Base-by-base conservation (phyloP, 1,140 invertebrate species). In the Cataglyphis hispanica region DNA sequence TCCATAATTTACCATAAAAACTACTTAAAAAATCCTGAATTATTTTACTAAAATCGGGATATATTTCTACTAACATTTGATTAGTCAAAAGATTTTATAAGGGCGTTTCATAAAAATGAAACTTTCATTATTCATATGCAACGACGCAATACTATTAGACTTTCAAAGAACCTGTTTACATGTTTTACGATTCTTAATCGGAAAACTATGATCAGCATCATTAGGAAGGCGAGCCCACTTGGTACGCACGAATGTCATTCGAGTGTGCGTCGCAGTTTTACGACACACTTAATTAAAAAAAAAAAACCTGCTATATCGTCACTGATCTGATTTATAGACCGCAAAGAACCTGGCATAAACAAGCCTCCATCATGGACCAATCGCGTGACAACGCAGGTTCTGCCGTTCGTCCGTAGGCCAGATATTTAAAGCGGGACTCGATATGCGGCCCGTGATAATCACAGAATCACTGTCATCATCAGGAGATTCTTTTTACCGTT, bases 351-450 rank as follows among this genome's bases (percentile, higher is more conserved):
- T 31, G 69, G 87, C 87, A 7, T 16, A 89, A 89, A 80, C 87
- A 89, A 75, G 87, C 88, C 85, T 50, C 22, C 67, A 0, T 0
- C 25, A 22, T 75, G 66, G 19, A 86, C 88, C 88, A 89, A 89
- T 89, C 40, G 27, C 91, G 92, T 93, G 25, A 22, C 11, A 25
- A 8, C 5, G 91, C 86, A 67, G 58, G 53, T 46, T 50, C 56
- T 43, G 13, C 43, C 31, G 63, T 27, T 61, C 19, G 16, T 19
- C 40, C 56, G 67, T n/a, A 63, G 31, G 37, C 13, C 46, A 56
- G 76, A 50, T 88, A 89, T 89, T 90, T 90, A 90, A 83, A 90
- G 85, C 77, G 50, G 13, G 34, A 19, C 37, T 46, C 34, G 31
- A 46, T 31, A 40, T 11, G 3, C 37, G 50, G 43, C 1, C 2